phyloP scores from a whole-genome alignment of 2,113 vertebrate species.

The Fukomys damarensis region DNA sequence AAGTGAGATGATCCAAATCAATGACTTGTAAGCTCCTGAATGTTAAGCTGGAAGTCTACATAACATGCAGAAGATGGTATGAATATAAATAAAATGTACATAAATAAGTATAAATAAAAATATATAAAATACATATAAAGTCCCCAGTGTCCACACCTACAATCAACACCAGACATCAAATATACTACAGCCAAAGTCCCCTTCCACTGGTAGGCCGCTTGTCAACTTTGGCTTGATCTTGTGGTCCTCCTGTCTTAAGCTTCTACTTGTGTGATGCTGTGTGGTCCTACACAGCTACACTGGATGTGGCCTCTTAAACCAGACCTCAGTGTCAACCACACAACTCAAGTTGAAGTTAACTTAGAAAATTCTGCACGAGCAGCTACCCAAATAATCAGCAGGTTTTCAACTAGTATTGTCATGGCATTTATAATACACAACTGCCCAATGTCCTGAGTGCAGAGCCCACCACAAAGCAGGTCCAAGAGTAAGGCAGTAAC shows the following conservation, averaged over 20 bases:
- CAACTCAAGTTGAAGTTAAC: neutral
- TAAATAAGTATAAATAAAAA: no score
- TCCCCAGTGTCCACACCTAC: neutral
- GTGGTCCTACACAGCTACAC: neutral
- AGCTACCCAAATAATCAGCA: neutral
- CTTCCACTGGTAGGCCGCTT: neutral
- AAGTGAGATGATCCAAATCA: rapidly evolving
- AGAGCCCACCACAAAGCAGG: neutral
- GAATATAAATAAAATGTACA: neutral
- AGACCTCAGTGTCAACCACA: neutral
- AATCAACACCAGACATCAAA: neutral
- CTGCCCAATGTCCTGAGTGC: rapidly evolving
- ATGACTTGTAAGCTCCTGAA: neutral
- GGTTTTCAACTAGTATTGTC: neutral
- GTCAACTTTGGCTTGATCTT: neutral
- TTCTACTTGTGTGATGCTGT: neutral
- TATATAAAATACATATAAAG: no score
- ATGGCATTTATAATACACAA: neutral
- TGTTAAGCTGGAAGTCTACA: neutral
- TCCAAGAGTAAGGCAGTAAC: neutral
- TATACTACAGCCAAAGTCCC: neutral
- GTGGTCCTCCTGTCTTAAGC: neutral
- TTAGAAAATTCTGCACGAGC: neutral
- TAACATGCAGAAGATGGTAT: rapidly evolving
- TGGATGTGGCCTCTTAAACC: neutral